phyloP scores from a whole-genome alignment of 2,888 invertebrate species.

The Cosmia pyralina region DNA sequence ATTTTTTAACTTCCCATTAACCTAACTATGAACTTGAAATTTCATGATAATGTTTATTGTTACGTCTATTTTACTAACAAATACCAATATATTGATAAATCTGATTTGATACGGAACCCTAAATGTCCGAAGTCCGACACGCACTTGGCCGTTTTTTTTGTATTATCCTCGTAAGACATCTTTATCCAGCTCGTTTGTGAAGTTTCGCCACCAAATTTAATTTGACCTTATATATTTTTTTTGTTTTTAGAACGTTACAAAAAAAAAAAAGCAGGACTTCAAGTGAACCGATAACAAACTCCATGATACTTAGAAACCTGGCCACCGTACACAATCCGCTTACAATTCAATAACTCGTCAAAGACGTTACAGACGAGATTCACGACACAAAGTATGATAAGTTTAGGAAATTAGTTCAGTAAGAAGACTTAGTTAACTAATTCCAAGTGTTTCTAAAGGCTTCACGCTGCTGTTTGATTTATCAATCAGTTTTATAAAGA shows the following conservation, averaged over 20 bases:
- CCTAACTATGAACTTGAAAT: no score
- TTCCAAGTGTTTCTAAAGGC: constrained; percentile 16
- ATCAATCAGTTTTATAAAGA: background rate
- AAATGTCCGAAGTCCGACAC: no score
- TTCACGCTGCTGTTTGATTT: constrained; percentile 5
- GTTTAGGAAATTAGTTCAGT: constrained; percentile 42
- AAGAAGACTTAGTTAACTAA: constrained; percentile 51
- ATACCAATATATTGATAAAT: no score
- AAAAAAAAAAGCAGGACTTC: background rate
- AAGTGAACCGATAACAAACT: background rate
- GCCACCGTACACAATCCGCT: constrained; percentile 16
- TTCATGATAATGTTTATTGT: no score
- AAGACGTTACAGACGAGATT: background rate
- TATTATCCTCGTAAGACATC: no score
- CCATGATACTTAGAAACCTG: background rate
- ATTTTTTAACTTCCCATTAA: no score
- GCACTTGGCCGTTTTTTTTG: no score
- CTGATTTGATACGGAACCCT: no score
- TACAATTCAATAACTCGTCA: constrained; percentile 24
- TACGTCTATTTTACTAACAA: no score
- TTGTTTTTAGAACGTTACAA: background rate
- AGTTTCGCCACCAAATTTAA: no score
- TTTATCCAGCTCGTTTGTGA: background rate
- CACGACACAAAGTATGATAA: constrained; percentile 40
- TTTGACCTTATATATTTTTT: no score